These are phyloP conservation scores for Irena cyanogastra DNA, from an alignment of 2,113 vertebrate genomes.

Conservation along the genomic window DNA sequence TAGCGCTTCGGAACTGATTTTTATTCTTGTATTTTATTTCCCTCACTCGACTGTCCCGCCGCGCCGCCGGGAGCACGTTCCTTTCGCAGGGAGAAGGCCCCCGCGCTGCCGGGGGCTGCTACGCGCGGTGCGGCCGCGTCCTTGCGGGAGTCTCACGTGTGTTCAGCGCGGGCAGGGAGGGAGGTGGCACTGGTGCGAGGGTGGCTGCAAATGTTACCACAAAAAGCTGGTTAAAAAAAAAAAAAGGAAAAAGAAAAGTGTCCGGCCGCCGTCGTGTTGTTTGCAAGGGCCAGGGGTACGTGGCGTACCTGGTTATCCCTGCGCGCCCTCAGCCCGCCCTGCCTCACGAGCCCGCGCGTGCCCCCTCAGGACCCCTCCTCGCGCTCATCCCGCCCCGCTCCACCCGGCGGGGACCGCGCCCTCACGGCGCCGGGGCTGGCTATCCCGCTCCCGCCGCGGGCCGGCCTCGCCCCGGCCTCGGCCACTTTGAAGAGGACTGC, in stretches of 20 bases:
- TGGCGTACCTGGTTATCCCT: not conserved
- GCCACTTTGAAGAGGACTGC: not conserved
- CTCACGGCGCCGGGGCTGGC: not conserved
- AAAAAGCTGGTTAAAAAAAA: not conserved
- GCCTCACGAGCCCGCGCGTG: not conserved
- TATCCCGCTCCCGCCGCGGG: not conserved
- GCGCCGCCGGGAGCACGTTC: not conserved
- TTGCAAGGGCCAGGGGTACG: too few relatives aligned
- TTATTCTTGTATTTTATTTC: not conserved
- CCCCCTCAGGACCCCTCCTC: not conserved
- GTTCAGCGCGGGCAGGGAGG: not conserved
- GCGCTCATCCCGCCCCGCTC: not conserved
- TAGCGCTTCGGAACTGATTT: not conserved
- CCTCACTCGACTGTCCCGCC: too few relatives aligned
- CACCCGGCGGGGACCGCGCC: not conserved
- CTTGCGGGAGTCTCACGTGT: not conserved
- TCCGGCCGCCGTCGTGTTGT: not conserved
- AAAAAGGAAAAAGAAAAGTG: too few relatives aligned
- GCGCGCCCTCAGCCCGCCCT: not conserved
- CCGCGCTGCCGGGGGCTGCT: not conserved
- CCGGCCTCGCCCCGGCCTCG: not conserved
- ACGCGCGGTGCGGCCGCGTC: not conserved
- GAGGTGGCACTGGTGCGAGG: not conserved
- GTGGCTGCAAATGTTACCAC: not conserved
- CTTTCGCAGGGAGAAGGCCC: too few relatives aligned